Conservation (phyloP, 2,113 vertebrate species). For the Myotis yumanensis region DNA sequence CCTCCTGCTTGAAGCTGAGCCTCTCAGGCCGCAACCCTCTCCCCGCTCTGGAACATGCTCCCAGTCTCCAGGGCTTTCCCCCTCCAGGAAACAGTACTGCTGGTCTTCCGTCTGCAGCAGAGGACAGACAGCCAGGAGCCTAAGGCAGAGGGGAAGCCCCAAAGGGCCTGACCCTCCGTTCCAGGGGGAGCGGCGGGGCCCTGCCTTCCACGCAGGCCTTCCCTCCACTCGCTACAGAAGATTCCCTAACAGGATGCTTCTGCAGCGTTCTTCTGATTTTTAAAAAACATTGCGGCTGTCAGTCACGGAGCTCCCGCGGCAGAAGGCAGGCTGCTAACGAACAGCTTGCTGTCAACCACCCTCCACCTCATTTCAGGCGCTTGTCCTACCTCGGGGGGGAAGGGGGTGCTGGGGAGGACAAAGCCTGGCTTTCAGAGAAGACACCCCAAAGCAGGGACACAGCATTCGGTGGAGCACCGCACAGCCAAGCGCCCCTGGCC, state of each 20-base stretch:
- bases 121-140: not conserved
- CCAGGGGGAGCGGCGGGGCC: rapidly evolving
- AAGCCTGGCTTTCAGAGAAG: not conserved
- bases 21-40: rapidly evolving
- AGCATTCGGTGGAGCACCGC: not conserved
- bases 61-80: not conserved
- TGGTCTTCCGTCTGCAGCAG: not conserved
- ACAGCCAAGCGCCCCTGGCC: rapidly evolving
- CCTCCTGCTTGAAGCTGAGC: not conserved
- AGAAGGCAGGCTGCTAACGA: constrained; percentile 50
- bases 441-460: not conserved
- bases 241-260: not conserved
- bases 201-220: not conserved
- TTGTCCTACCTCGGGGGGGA: not conserved
- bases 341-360: constrained; percentile 57
- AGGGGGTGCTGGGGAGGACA: not conserved
- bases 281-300: not conserved
- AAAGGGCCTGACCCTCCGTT: not conserved
- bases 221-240: not conserved
- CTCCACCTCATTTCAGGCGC: constrained; percentile 15
- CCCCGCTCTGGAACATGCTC: not conserved
- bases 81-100: not conserved
- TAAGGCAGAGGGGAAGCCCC: not conserved
- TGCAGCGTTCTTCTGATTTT: not conserved
- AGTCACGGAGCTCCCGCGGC: not conserved